These are phyloP conservation scores for Pocillopora meandrina DNA, from an alignment of 92 coral and sea anemone genomes.

Conservation along the genomic window DNA sequence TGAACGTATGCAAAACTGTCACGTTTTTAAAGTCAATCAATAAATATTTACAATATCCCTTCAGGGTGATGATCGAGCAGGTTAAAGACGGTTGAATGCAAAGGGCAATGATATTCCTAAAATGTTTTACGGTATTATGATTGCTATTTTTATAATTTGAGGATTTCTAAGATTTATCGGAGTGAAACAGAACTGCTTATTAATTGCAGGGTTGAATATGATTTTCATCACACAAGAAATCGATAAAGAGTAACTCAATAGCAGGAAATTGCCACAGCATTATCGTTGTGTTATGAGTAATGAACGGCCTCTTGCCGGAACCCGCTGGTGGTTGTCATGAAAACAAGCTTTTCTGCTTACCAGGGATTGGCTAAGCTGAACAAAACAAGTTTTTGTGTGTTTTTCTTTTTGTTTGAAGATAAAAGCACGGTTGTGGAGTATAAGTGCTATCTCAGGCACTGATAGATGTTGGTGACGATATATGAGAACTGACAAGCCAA, in stretches of 20 bases:
- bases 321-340: conserved; percentile 4
- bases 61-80: too few species aligned
- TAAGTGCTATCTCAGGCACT: neutral
- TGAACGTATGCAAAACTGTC: too few species aligned
- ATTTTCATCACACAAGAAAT: neutral
- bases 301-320: neutral
- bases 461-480: neutral
- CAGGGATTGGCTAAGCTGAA: conserved; percentile 2
- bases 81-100: too few species aligned
- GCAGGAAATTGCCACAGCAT: conserved; percentile 1
- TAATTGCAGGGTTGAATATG: neutral
- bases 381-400: neutral
- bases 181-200: neutral
- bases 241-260: neutral
- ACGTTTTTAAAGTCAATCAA: too few species aligned
- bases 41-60: too few species aligned
- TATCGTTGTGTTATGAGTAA: neutral
- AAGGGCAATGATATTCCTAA: neutral
- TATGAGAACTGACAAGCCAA: neutral
- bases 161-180: neutral
- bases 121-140: neutral
- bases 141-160: neutral
- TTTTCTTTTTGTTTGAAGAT: neutral
- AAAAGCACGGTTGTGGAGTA: neutral
- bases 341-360: neutral